These are phyloP conservation scores for Dermochelys coriacea DNA, from an alignment of 2,797 vertebrate species.

Conservation along the genomic window DNA sequence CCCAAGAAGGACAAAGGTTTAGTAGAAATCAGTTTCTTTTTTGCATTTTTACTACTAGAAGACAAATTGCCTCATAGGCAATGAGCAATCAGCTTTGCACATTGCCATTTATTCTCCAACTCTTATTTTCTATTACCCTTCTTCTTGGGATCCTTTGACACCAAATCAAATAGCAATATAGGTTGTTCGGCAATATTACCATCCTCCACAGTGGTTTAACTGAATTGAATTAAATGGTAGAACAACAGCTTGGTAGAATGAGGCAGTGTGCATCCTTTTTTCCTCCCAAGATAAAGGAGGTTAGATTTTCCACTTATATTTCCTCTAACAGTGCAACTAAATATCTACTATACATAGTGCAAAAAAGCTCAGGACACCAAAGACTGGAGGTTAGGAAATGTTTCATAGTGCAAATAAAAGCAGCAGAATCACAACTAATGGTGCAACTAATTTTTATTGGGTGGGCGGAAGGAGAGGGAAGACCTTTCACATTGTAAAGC, in stretches of 20 bases:
- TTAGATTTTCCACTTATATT: slow-evolving; percentile 68
- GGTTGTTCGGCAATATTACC: slow-evolving; percentile 37
- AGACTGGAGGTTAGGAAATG: not conserved
- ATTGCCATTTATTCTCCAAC: slow-evolving; percentile 40
- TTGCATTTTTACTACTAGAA: slow-evolving; percentile 50
- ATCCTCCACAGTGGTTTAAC: slow-evolving; percentile 26
- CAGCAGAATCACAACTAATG: slow-evolving; percentile 34
- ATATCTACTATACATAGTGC: not conserved
- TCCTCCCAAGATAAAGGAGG: slow-evolving; percentile 35
- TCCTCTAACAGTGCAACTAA: slow-evolving; percentile 51
- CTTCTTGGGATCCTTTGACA: slow-evolving; percentile 37
- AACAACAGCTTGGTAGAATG: not conserved
- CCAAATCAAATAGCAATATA: slow-evolving; percentile 46
- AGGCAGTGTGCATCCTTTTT: slow-evolving; percentile 24
- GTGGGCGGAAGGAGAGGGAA: not conserved
- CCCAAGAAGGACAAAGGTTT: not conserved
- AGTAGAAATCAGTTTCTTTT: slow-evolving; percentile 33
- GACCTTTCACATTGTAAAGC: not conserved
- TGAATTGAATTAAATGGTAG: slow-evolving; percentile 30
- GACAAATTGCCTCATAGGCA: slow-evolving; percentile 4
- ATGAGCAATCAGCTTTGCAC: slow-evolving; percentile 24
- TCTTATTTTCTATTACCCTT: slow-evolving; percentile 63
- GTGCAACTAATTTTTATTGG: not conserved
- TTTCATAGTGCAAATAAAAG: slow-evolving; percentile 62
- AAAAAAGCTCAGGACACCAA: slow-evolving; percentile 40